Percentiles rank a stretch among this genome's conserved stretches.
phyloP scores from a whole-genome alignment of 2,113 vertebrate genomes.

The Nannospalax galili region DNA sequence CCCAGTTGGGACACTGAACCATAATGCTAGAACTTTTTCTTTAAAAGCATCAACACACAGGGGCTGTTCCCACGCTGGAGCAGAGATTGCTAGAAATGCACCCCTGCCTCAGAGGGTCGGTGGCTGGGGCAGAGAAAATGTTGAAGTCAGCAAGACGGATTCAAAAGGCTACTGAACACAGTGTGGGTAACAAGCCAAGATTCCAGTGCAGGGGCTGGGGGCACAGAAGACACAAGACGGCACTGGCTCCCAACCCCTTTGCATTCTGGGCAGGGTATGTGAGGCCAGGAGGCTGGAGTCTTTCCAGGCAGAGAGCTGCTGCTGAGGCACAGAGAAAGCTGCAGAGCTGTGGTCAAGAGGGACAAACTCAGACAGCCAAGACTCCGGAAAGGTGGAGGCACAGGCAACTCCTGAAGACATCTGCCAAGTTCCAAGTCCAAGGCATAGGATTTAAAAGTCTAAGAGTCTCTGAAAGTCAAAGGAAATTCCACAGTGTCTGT shows the following conservation, averaged over 20 bases:
- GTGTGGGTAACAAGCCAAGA: background rate
- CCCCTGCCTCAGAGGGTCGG: background rate
- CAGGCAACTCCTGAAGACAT: background rate
- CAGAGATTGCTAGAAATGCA: fast-evolving
- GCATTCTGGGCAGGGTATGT: background rate
- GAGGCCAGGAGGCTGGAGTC: background rate
- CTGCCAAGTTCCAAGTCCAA: background rate
- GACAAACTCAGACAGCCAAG: background rate
- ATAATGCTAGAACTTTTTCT: background rate
- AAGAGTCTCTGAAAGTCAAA: background rate
- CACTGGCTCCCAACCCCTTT: background rate
- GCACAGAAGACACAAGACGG: background rate
- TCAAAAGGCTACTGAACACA: background rate
- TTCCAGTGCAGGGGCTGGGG: background rate
- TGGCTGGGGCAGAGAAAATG: fast-evolving
- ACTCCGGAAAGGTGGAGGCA: background rate
- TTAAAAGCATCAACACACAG: background rate
- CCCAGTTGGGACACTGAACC: fast-evolving
- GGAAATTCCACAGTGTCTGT: too few species aligned
- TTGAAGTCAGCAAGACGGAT: background rate
- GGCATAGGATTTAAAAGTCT: background rate
- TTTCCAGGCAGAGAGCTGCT: slow-evolving; percentile 1
- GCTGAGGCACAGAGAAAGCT: background rate
- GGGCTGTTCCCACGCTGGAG: background rate
- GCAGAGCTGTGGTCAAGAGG: background rate